These are phyloP conservation scores for Mythimna albipuncta DNA, from an alignment of 2,888 invertebrate species.

Conservation along the genomic window DNA sequence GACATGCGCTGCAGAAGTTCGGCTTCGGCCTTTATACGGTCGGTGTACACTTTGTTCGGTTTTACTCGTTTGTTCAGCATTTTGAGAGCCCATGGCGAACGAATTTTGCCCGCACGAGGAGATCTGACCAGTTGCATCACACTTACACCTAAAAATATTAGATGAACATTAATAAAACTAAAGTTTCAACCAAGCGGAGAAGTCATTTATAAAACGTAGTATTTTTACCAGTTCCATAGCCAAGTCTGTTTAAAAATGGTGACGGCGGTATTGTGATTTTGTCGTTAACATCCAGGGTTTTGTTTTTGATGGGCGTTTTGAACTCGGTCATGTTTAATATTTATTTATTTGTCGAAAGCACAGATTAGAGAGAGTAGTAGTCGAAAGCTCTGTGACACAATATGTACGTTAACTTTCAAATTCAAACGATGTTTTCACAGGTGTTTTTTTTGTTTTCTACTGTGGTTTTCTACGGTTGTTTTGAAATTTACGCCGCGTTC, in stretches of 20 bases:
- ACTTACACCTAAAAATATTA: constrained; percentile 91
- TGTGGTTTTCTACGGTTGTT: too few species aligned
- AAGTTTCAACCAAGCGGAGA: neutral
- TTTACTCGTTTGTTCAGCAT: constrained; percentile 91
- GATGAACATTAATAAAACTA: neutral
- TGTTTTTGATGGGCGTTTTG: constrained; percentile 84
- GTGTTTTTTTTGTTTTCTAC: too few species aligned
- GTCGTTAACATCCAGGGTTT: constrained; percentile 58
- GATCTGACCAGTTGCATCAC: constrained; percentile 95
- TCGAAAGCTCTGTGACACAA: neutral
- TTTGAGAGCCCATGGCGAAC: constrained; percentile 97
- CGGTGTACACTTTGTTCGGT: constrained; percentile 83
- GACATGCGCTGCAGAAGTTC: constrained; percentile 92
- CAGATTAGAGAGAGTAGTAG: too few species aligned
- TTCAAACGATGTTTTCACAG: neutral
- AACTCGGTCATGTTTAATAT: constrained; percentile 77
- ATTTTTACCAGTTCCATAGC: constrained; percentile 10
- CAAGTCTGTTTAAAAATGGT: constrained; percentile 7
- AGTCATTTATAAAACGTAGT: neutral
- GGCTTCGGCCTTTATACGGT: constrained; percentile 93
- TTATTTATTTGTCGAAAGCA: neutral
- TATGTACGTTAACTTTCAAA: constrained; percentile 12
- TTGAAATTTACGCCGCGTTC: constrained; percentile 11
- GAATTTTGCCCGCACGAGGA: constrained; percentile 91
- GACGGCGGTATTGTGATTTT: constrained; percentile 5